Evolutionary conservation across 2,888 invertebrate genomes (phyloP).

Genomic region (Drosophila nr. medialis): DNA sequence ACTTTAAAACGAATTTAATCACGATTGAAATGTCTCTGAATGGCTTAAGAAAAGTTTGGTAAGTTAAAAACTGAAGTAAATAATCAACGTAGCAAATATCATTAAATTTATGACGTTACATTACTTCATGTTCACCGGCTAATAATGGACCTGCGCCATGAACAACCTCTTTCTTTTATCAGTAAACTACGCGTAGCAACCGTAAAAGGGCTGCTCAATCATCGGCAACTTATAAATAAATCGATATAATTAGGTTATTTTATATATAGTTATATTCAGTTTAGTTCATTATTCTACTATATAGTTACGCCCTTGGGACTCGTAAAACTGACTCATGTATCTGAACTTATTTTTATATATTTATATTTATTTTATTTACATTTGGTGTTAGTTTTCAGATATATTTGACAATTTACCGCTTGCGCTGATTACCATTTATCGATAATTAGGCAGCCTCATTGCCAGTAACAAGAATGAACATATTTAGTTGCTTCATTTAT

Average conservation of each 20-base stretch:
- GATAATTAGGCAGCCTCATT: not conserved
- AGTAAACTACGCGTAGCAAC: conserved; percentile 1
- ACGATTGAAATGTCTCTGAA: not conserved
- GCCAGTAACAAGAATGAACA: not conserved
- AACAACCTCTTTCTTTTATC: conserved; percentile 28
- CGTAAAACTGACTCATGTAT: not conserved
- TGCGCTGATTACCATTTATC: not conserved
- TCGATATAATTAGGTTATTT: not conserved
- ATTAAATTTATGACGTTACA: conserved; percentile 34
- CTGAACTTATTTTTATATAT: not conserved
- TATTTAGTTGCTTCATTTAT: not conserved
- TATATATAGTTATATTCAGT: conserved; percentile 1
- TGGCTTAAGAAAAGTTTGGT: not conserved
- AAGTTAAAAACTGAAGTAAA: not conserved
- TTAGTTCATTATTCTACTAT: conserved; percentile 5
- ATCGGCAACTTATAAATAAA: not conserved
- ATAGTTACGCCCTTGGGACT: not conserved
- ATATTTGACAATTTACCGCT: too few relatives aligned
- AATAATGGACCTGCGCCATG: conserved; percentile 9
- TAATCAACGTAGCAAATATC: not conserved
- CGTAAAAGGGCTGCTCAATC: conserved; percentile 10
- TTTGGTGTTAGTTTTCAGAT: not conserved
- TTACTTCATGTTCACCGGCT: not conserved
- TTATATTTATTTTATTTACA: not conserved
- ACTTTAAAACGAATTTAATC: not conserved